Conservation (phyloP, 1,140 invertebrate species). For the Schmidtea mediterranea region DNA sequence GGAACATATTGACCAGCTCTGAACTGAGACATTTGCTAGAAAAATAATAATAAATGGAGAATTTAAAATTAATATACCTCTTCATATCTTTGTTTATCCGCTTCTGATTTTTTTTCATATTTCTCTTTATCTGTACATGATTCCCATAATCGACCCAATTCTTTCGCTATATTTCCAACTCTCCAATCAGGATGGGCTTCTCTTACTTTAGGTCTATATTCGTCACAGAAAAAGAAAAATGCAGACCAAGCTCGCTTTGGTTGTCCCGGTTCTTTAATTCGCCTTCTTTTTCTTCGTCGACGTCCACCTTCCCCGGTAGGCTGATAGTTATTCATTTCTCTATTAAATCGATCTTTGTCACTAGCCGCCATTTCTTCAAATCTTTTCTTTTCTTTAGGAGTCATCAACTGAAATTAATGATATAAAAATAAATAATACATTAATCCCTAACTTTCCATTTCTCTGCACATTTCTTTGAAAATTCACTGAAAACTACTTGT, state of each 20-base stretch:
- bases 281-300: constrained; percentile 53
- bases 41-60: not conserved
- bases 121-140: constrained; percentile 52
- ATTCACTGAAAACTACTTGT: constrained; percentile 76
- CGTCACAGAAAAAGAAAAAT: constrained; percentile 97
- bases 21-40: constrained; percentile 1
- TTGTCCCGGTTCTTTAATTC: constrained; percentile 72
- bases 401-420: constrained; percentile 30
- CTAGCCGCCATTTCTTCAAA: constrained; percentile 83
- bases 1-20: constrained; percentile 2
- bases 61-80: constrained; percentile 12
- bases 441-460: constrained; percentile 58
- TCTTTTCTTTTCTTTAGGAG: constrained; percentile 5
- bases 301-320: constrained; percentile 83
- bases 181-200: constrained; percentile 67
- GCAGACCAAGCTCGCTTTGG: constrained; percentile 92
- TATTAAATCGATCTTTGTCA: constrained; percentile 90
- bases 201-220: constrained; percentile 75
- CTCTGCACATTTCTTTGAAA: constrained; percentile 80
- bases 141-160: constrained; percentile 76
- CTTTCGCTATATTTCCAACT: constrained; percentile 89
- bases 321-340: constrained; percentile 69
- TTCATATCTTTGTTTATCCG: constrained; percentile 79
- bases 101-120: constrained; percentile 65
- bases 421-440: too few species aligned